These are phyloP conservation scores for Mizuhopecten yessoensis DNA, from an alignment of 1,140 invertebrate species.

Conservation along the genomic window DNA sequence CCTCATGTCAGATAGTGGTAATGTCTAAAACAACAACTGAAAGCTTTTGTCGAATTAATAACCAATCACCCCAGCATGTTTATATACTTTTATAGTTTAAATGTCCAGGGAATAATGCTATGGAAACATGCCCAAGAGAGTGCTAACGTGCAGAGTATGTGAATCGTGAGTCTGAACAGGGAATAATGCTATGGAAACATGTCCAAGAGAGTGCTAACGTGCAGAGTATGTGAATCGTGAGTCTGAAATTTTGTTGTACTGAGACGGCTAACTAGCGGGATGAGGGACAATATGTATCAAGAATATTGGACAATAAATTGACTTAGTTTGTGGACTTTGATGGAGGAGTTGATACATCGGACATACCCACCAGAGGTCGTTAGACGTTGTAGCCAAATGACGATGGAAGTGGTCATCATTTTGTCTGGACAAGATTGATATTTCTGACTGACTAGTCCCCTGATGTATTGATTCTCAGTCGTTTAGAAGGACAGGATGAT, in stretches of 20 bases:
- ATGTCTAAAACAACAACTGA: conserved; percentile 34
- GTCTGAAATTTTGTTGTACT: not conserved
- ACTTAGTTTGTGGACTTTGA: not conserved
- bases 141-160: not conserved
- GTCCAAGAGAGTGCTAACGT: not conserved
- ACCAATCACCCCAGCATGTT: not conserved
- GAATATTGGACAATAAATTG: not conserved
- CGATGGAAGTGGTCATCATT: conserved; percentile 22
- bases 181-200: not conserved
- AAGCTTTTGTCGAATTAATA: conserved; percentile 25
- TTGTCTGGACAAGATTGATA: conserved; percentile 9
- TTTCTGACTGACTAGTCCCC: not conserved
- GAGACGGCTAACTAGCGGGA: too few species aligned
- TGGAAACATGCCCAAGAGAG: not conserved
- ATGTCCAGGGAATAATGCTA: not conserved
- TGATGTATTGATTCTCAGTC: conserved; percentile 18
- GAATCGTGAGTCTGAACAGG: not conserved
- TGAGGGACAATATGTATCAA: too few species aligned
- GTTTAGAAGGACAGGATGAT: not conserved
- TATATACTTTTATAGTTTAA: not conserved
- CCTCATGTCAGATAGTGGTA: not conserved
- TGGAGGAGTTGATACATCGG: not conserved
- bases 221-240: not conserved
- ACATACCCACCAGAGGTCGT: not conserved
- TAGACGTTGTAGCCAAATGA: not conserved